Evolutionary conservation across 2,113 vertebrate genomes (phyloP), one percentile per base, ranked within the genome.

Genomic region (Dicentrarchus labrax): DNA sequence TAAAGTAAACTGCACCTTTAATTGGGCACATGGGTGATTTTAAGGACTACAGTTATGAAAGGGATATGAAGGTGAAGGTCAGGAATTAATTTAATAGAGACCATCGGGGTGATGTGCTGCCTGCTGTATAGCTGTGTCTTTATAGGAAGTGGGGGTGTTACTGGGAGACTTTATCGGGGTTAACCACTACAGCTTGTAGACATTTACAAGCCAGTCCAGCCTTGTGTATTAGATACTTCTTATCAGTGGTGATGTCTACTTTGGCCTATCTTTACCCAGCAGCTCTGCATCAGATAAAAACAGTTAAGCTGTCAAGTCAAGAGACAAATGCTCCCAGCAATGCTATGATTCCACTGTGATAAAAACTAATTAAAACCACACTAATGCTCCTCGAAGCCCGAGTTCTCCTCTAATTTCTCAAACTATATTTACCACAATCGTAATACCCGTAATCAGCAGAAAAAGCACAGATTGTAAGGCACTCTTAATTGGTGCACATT

Each of bases 321-420:
- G 59, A 77, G 69, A 80, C 21, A 59, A 72, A 88, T 24, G 79
- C 91, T 86, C 48, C 5, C 5, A 72, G 86, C 70, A 24, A 61
- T 68, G 84, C 66, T 21, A 5, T 30, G 78, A 78, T 80, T 80
- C 71, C 38, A 66, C 47, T 24, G 56, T 30, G 72, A 85, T 86
- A 86, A 88, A 72, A 86, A 70, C 57, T 71, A 76, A 86, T 88
- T 84, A 85, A 89, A 85, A 89, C 62, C 48, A 61, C 51, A 2
- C 67, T 68, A 83, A 82, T 86, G 83, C 78, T 69, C 72, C 54
- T 17, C 56, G 67, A 86, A 89, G 61, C 84, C 80, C 64, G 3
- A 77, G 75, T 59, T 57, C 43, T 51, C 47, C 56, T 64, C 64
- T 73, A 70, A 76, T 82, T 91, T 81, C 70, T 72, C 56, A 64